phyloP scores from a whole-genome alignment of 2,888 invertebrate genomes.

The Standfussiana lucernea region DNA sequence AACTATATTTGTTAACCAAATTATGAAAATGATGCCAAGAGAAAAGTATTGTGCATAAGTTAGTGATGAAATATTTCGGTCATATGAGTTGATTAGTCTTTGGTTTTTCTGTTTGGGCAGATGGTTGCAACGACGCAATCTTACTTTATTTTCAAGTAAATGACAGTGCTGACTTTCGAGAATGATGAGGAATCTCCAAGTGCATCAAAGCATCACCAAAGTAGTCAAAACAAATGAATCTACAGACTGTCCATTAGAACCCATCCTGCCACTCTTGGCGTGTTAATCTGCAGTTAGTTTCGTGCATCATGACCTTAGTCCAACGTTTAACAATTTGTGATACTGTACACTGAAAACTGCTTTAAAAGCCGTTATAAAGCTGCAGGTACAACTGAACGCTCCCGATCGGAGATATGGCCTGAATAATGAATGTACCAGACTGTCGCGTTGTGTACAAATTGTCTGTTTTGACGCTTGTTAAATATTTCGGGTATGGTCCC shows the following conservation, averaged over 20 bases:
- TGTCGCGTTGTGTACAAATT: slow-evolving; percentile 58
- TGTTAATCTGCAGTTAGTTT: slow-evolving; percentile 38
- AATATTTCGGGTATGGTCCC: slow-evolving; percentile 54
- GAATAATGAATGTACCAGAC: slow-evolving; percentile 59
- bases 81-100: neutral
- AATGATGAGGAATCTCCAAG: neutral
- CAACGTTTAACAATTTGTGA: slow-evolving; percentile 44
- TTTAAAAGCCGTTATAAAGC: slow-evolving; percentile 44
- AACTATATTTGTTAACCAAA: slow-evolving; percentile 31
- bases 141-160: slow-evolving; percentile 4
- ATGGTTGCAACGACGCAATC: slow-evolving; percentile 6
- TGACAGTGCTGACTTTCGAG: neutral
- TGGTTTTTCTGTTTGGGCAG: neutral
- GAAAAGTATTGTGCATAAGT: slow-evolving; percentile 6
- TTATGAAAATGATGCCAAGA: slow-evolving; percentile 39
- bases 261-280: slow-evolving; percentile 9
- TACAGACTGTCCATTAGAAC: slow-evolving; percentile 22
- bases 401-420: slow-evolving; percentile 41
- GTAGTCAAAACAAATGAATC: slow-evolving; percentile 22
- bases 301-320: slow-evolving; percentile 49
- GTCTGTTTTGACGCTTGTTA: slow-evolving; percentile 50
- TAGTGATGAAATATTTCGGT: slow-evolving; percentile 16
- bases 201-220: neutral
- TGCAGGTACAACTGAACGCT: slow-evolving; percentile 26
- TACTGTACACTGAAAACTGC: slow-evolving; percentile 40